phyloP scores from a whole-genome alignment of 2,888 invertebrate genomes.

The Biston stratarius region DNA sequence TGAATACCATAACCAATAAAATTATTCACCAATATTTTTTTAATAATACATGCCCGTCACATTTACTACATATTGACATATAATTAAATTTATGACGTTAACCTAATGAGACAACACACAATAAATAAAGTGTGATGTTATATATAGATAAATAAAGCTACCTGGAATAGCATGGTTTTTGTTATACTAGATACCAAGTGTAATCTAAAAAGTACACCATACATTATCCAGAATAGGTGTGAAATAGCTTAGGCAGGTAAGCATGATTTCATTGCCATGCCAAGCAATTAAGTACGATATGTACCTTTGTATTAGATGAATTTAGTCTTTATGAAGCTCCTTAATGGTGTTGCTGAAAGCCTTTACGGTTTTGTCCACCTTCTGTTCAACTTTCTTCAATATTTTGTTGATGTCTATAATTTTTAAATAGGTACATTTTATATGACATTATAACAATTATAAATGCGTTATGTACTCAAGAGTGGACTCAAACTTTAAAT shows the following conservation, averaged over 20 bases:
- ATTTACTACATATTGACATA: too few species aligned
- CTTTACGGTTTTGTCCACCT: conserved; percentile 71
- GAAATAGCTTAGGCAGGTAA: not conserved
- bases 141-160: not conserved
- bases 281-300: conserved; percentile 55
- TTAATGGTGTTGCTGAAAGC: conserved; percentile 67
- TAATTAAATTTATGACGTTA: too few species aligned
- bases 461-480: conserved; percentile 36
- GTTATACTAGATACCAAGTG: not conserved
- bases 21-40: not conserved
- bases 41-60: too few species aligned
- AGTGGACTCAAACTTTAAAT: conserved; percentile 16
- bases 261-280: conserved; percentile 54
- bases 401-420: conserved; percentile 65
- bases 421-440: conserved; percentile 32
- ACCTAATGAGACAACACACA: too few species aligned
- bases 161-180: not conserved
- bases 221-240: not conserved
- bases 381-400: conserved; percentile 66
- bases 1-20: conserved; percentile 41
- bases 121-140: not conserved
- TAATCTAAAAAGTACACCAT: not conserved
- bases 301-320: conserved; percentile 56
- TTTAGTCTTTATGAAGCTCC: conserved; percentile 65
- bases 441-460: not conserved